Evolutionary conservation across 2,113 vertebrate species (phyloP).

Genomic region (Triplophysa rosa): DNA sequence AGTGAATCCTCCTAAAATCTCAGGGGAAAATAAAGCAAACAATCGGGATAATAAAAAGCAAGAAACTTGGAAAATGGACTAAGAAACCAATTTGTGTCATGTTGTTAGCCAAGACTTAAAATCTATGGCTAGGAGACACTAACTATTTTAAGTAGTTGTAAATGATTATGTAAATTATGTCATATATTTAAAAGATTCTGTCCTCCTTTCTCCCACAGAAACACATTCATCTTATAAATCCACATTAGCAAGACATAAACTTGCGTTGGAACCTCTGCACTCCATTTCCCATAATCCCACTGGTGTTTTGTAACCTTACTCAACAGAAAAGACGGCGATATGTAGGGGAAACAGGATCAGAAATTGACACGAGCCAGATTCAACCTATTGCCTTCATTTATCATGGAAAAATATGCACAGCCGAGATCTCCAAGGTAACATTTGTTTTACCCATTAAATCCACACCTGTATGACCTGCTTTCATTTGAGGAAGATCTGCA

Average conservation of each 20-base stretch:
- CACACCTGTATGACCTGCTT: too few relatives aligned
- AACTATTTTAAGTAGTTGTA: not conserved
- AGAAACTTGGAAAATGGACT: not conserved
- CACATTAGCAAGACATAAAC: not conserved
- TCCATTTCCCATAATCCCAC: not conserved
- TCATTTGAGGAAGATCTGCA: too few relatives aligned
- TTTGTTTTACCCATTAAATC: too few relatives aligned
- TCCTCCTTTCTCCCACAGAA: not conserved
- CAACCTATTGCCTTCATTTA: too few relatives aligned
- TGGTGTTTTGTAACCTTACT: not conserved
- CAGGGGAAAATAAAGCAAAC: not conserved
- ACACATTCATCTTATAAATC: not conserved
- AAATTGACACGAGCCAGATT: too few relatives aligned
- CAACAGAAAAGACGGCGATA: too few relatives aligned
- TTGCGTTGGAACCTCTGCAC: not conserved
- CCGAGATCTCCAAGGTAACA: too few relatives aligned
- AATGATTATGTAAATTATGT: not conserved
- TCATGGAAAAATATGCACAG: too few relatives aligned
- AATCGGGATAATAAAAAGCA: not conserved
- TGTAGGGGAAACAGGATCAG: too few relatives aligned
- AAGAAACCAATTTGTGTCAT: not conserved
- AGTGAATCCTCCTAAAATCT: not conserved
- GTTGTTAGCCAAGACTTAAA: not conserved
- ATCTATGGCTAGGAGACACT: not conserved
- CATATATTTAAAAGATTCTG: not conserved